A percentile compares a stretch with the other conserved stretches of the same genome.
phyloP scores from a whole-genome alignment of 2,888 invertebrate species.

The Coelinius sp. region DNA sequence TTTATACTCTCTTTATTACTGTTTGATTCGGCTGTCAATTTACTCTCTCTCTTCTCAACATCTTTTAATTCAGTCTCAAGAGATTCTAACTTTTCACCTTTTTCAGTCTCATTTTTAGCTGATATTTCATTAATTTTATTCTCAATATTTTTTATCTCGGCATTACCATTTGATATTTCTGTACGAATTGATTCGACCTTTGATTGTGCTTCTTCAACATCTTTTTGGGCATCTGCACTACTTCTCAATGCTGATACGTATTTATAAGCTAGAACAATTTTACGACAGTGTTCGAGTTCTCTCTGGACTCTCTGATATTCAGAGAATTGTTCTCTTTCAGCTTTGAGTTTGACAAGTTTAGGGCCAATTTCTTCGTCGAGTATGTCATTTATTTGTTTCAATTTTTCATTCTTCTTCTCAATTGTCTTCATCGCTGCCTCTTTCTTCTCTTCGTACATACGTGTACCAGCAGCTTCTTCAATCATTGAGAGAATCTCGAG shows the following conservation, averaged over 20 bases:
- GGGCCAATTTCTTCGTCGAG: slow-evolving; percentile 92
- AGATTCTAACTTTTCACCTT: slow-evolving; percentile 76
- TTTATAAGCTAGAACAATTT: slow-evolving; percentile 82
- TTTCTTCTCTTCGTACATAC: slow-evolving; percentile 96
- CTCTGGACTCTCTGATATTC: slow-evolving; percentile 90
- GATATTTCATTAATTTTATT: slow-evolving; percentile 76
- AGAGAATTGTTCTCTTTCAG: slow-evolving; percentile 86
- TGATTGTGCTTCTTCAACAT: slow-evolving; percentile 74
- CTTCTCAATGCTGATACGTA: slow-evolving; percentile 74
- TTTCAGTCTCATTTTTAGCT: slow-evolving; percentile 78
- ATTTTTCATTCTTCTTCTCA: slow-evolving; percentile 91
- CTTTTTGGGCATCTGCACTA: slow-evolving; percentile 73
- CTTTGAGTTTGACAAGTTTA: slow-evolving; percentile 85
- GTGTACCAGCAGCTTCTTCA: slow-evolving; percentile 98
- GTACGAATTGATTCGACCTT: slow-evolving; percentile 74
- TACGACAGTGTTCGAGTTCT: slow-evolving; percentile 86
- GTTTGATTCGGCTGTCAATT: slow-evolving; percentile 76
- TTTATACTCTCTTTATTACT: slow-evolving; percentile 78
- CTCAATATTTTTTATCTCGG: slow-evolving; percentile 74
- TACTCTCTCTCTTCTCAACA: slow-evolving; percentile 79
- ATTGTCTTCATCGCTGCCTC: slow-evolving; percentile 88
- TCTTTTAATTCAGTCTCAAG: slow-evolving; percentile 78
- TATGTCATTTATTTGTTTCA: slow-evolving; percentile 87
- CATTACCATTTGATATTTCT: slow-evolving; percentile 73
- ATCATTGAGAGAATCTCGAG: slow-evolving; percentile 97